phyloP scores from a whole-genome alignment of 2,888 invertebrate genomes.

The Eupithecia subumbrata region DNA sequence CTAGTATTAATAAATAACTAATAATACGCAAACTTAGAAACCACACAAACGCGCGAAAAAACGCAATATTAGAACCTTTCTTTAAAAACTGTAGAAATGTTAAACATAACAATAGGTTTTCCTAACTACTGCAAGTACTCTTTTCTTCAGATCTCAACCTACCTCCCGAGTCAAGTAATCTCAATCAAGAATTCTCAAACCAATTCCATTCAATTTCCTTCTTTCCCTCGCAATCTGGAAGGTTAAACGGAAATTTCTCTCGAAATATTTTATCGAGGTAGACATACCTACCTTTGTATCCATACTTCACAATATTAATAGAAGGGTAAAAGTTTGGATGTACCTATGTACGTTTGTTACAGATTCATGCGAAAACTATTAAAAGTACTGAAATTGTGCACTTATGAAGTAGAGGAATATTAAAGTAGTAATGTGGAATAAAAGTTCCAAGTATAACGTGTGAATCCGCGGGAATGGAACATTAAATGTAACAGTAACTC shows the following conservation, averaged over 20 bases:
- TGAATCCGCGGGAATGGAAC: too few relatives aligned
- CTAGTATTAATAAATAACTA: too few relatives aligned
- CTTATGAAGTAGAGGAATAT: not conserved
- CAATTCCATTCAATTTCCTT: constrained; percentile 11
- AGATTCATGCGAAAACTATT: not conserved
- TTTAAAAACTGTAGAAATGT: too few relatives aligned
- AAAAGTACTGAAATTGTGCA: not conserved
- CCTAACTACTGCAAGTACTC: not conserved
- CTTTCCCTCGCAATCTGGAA: constrained; percentile 7
- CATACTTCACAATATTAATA: not conserved
- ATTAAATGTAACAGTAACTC: too few relatives aligned
- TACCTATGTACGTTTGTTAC: not conserved
- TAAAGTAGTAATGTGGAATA: not conserved
- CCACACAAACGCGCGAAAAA: too few relatives aligned
- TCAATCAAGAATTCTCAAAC: constrained; percentile 47
- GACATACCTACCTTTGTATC: not conserved
- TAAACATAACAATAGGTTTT: not conserved
- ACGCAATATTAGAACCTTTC: too few relatives aligned
- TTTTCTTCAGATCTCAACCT: not conserved
- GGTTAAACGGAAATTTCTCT: constrained; percentile 8
- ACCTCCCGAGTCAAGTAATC: not conserved
- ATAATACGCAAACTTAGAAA: too few relatives aligned
- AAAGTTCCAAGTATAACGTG: not conserved
- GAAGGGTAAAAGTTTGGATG: not conserved
- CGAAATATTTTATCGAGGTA: constrained; percentile 7